Evolutionary conservation across 2,888 invertebrate genomes (phyloP).

Genomic region (Marasmarcha lunaedactyla): DNA sequence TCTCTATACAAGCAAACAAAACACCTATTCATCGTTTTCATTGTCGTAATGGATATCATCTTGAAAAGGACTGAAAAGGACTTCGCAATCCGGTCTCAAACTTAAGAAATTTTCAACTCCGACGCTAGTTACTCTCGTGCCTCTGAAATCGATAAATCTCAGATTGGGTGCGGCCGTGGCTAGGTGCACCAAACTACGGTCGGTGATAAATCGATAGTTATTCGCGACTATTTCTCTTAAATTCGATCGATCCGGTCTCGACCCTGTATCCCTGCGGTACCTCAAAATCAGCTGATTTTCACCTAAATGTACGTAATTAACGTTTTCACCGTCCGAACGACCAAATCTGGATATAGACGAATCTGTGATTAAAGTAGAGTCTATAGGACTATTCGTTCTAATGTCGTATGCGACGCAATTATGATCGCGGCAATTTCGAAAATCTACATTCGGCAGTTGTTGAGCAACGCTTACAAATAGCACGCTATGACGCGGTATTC

Average conservation of each 20-base stretch:
- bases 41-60: conserved; percentile 16
- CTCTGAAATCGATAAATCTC: conserved; percentile 73
- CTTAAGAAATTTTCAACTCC: conserved; percentile 73
- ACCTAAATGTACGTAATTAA: conserved; percentile 38
- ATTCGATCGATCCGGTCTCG: conserved; percentile 47
- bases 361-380: conserved; percentile 34
- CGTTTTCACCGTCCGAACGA: conserved; percentile 31
- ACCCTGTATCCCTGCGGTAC: conserved; percentile 10
- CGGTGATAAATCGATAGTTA: conserved; percentile 73
- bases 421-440: conserved; percentile 3
- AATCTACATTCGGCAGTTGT: conserved; percentile 21
- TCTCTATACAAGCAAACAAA: no score
- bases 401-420: no score
- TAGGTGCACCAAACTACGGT: conserved; percentile 72
- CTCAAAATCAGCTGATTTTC: conserved; percentile 17
- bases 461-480: conserved; percentile 36
- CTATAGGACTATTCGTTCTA: no score
- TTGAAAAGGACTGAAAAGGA: conserved; percentile 23
- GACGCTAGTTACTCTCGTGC: conserved; percentile 71
- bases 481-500: conserved; percentile 4
- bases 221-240: conserved; percentile 63
- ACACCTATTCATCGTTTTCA: neutral
- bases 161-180: conserved; percentile 72
- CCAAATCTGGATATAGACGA: conserved; percentile 41
- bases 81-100: conserved; percentile 69